Base-by-base conservation (phyloP, 1,140 invertebrate genomes). In the Drosophila sturtevanti region DNA sequence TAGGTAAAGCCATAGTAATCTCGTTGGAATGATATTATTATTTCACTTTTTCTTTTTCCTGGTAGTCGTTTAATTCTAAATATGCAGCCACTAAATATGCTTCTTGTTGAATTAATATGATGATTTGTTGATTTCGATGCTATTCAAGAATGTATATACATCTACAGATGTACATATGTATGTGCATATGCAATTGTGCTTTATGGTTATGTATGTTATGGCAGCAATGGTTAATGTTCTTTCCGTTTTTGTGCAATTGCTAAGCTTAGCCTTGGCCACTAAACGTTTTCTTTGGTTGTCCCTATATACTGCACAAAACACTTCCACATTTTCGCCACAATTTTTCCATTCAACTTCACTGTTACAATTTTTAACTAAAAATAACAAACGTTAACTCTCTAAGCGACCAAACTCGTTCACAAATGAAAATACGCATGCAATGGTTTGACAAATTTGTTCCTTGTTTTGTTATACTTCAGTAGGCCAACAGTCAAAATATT, bases 381-480 rank as follows among this genome's bases (percentile, higher is more conserved):
- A 87, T 89, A 87, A 77, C 75, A 74, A 73, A 71, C 66, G 82
- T 68, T 77, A 70, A 85, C 82, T 81, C 60, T 81, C 60, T 41
- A 55, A 89, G 70, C 63, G 52, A 77, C 64, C 60, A 81, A 79
- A 82, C 59, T 68, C 62, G 72, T 84, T 58, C 69, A 63, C 68
- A 84, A 56, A 73, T 72, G 79, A 86, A 86, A 81, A 81, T 77
- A 87, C 81, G 82, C 79, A 86, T 72, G 78, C 68, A 59, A 81
- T 41, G 60, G 84, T 89, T 80, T 89, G 84, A 89, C 77, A 59
- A 72, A 62, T 67, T 84, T 52, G 63, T 71, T 89, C 72, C 84
- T 89, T 80, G 84, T 77, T 80, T 89, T 89, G 84, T 89, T 84
- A 89, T 89, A 89, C 84, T 77, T 89, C 69, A 68, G 68, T 76